A percentile compares a stretch with the other conserved stretches of the same genome.
Conservation (phyloP, 2,888 invertebrate species). For the Ophion slaviceki region DNA sequence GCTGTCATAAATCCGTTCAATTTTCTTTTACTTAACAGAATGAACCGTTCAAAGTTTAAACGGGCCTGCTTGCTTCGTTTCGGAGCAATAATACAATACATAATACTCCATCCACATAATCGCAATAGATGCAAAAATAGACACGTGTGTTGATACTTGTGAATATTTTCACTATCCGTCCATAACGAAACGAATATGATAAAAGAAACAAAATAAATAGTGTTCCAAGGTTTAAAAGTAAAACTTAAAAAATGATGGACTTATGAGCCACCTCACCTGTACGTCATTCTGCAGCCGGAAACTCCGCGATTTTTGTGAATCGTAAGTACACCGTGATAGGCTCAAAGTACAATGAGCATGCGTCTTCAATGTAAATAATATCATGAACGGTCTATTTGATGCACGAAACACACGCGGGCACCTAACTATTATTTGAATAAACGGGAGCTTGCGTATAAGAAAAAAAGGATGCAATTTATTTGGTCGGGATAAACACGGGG, state of each 20-base stretch:
- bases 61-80: no score
- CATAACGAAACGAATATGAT: no score
- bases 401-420: conserved; percentile 53
- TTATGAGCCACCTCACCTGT: conserved; percentile 31
- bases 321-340: not conserved
- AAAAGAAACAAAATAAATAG: no score
- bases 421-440: not conserved
- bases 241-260: not conserved
- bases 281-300: conserved; percentile 46
- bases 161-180: no score
- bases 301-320: conserved; percentile 39
- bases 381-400: conserved; percentile 18
- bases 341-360: conserved; percentile 18
- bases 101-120: no score
- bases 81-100: no score
- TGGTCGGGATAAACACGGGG: not conserved
- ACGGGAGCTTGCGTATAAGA: conserved; percentile 11
- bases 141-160: no score
- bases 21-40: no score
- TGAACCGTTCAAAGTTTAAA: no score
- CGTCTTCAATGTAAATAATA: not conserved
- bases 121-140: no score
- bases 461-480: not conserved
- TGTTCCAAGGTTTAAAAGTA: no score
- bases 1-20: no score